Evolutionary conservation across 2,888 invertebrate genomes (phyloP).

Genomic region (Didymodactylos carnosus): DNA sequence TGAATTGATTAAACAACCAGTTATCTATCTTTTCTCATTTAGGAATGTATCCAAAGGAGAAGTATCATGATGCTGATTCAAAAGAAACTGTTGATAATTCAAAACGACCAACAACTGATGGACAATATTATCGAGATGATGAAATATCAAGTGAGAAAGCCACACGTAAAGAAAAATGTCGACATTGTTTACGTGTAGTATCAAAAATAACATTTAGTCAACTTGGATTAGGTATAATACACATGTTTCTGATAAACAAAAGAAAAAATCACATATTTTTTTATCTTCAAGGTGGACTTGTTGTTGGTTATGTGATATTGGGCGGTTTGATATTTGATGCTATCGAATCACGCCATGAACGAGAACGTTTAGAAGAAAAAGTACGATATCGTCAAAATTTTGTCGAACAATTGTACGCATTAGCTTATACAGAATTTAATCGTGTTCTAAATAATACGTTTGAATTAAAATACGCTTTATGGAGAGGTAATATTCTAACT

Average conservation of each 20-base stretch:
- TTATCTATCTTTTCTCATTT: background rate
- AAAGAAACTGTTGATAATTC: background rate
- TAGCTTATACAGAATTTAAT: background rate
- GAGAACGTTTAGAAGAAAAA: constrained; percentile 8
- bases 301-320: constrained; percentile 14
- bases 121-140: too few species aligned
- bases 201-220: background rate
- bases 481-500: too few species aligned
- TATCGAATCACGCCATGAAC: constrained; percentile 13
- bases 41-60: background rate
- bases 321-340: constrained; percentile 14
- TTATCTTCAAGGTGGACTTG: background rate
- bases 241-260: background rate
- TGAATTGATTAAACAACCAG: too few species aligned
- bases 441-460: background rate
- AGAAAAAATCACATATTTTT: background rate
- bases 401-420: background rate
- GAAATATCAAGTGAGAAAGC: background rate
- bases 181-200: background rate
- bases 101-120: background rate
- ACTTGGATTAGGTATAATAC: background rate
- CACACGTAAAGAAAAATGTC: background rate
- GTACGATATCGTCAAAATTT: constrained; percentile 10
- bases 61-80: background rate
- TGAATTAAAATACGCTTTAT: background rate